Evolutionary conservation across 1,140 invertebrate species (phyloP).

Genomic region (Dolichoris vasculosae): DNA sequence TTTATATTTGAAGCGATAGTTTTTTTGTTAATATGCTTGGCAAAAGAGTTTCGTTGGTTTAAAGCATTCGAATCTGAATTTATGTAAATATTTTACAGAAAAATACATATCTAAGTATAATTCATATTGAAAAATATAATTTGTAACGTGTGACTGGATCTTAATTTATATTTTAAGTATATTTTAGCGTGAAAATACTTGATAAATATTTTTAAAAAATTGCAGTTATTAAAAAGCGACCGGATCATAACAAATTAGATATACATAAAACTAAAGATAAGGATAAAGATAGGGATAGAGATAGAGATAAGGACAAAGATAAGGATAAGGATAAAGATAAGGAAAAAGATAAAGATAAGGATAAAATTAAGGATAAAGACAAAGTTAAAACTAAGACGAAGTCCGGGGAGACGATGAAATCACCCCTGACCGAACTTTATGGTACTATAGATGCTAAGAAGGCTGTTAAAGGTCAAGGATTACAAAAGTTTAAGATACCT

Average conservation of each 20-base stretch:
- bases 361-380: slow-evolving; percentile 29
- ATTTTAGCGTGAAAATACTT: neutral
- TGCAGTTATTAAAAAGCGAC: slow-evolving; percentile 29
- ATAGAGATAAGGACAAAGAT: slow-evolving; percentile 20
- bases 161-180: too few species aligned
- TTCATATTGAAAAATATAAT: too few species aligned
- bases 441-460: slow-evolving; percentile 48
- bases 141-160: too few species aligned
- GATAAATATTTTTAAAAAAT: neutral
- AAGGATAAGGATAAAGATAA: slow-evolving; percentile 30
- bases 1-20: too few species aligned
- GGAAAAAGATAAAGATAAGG: slow-evolving; percentile 16
- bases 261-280: slow-evolving; percentile 27
- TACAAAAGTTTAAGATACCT: slow-evolving; percentile 51
- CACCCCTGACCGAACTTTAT: slow-evolving; percentile 41
- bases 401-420: neutral
- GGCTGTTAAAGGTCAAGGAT: slow-evolving; percentile 29
- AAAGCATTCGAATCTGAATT: too few species aligned
- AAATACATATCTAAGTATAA: too few species aligned
- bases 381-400: slow-evolving; percentile 39
- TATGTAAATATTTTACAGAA: too few species aligned
- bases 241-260: slow-evolving; percentile 20
- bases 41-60: too few species aligned
- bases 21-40: too few species aligned
- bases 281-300: slow-evolving; percentile 21